Evolutionary conservation across 2,797 vertebrate genomes (phyloP), one percentile per base, ranked within the genome.

Genomic region (Vespertilio murinus): DNA sequence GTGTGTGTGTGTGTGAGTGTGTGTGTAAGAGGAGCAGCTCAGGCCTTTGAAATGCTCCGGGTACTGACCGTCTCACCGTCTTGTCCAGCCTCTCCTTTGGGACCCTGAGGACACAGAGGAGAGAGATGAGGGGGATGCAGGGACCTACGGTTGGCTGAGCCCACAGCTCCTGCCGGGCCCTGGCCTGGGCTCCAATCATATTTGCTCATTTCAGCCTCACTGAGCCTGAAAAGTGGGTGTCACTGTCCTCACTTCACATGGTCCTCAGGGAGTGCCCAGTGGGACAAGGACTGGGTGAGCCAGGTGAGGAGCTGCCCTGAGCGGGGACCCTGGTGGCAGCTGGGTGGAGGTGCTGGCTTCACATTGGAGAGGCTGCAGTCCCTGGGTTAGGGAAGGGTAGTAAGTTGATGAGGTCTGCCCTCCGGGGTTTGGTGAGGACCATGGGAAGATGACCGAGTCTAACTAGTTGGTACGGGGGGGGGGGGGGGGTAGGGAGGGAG

Each of bases 61-160:
- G 59, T 97, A 98, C 98, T 98, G 94, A 99, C 99, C 98, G 97
- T 98, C 59, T 96, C 65, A 9, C 99, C 99, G 20, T 98, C 98
- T 75, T 97, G 98, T 91, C 99, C 99, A 0, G 98, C 97, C 92
- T 98, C 98, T 79, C 99, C 99, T 98, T 99, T 98, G 92, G 97
- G 95, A 75, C 98, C 98, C 98, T 98, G 95, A 33, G 77, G 95
- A 96, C 67, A 74, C 0, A 93, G 87, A 77, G 38, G 28, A 83
- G 0, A 59, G 52, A 4, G 17, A 5, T 90, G 84, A 88, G 28
- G 38, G 38, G 11, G 20, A 8, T 6, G 25, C 8, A 14, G 35
- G 38, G 70, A 9, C 3, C 18, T 47, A 49, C 0, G 0, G 23
- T 17, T 5, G 40, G 35, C 45, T 35, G 90, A 81, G 38, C 54